These are phyloP conservation scores for Porites rus DNA, from an alignment of 92 coral and sea anemone genomes.

Conservation along the genomic window DNA sequence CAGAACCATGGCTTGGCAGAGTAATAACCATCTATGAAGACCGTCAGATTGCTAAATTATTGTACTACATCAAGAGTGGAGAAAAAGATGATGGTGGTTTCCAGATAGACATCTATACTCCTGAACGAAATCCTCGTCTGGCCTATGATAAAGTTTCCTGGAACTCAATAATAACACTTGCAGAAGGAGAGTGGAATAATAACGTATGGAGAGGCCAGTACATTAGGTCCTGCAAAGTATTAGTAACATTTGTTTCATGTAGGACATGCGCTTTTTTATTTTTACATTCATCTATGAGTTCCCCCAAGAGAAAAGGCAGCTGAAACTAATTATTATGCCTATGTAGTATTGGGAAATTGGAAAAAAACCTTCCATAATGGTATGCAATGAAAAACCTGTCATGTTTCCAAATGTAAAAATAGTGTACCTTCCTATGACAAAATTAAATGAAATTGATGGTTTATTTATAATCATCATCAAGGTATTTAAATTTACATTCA, in stretches of 20 bases:
- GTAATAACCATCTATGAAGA: constrained; percentile 15
- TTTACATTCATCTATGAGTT: neutral
- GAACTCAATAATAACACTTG: constrained; percentile 23
- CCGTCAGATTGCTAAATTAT: constrained; percentile 18
- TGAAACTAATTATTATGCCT: neutral
- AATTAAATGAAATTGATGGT: constrained; percentile 4
- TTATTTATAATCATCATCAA: neutral
- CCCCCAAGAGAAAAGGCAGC: neutral
- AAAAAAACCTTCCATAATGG: constrained; percentile 1
- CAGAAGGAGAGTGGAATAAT: constrained; percentile 30
- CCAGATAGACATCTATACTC: constrained; percentile 16
- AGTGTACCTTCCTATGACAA: constrained; percentile 5
- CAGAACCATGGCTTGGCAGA: constrained; percentile 33
- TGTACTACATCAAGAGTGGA: constrained; percentile 19
- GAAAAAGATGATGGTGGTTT: constrained; percentile 25
- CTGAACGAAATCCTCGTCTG: constrained; percentile 22
- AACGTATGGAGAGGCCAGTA: constrained; percentile 22
- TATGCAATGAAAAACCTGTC: constrained; percentile 2
- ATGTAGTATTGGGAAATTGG: constrained; percentile 3
- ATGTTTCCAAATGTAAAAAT: constrained; percentile 9
- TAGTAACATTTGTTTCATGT: constrained; percentile 12
- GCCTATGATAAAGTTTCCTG: constrained; percentile 32
- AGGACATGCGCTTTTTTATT: constrained; percentile 9
- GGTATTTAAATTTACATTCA: constrained; percentile 2
- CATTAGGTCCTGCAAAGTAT: constrained; percentile 13